A percentile compares a stretch with the other conserved stretches of the same genome.
phyloP scores from a whole-genome alignment of 2,113 vertebrate genomes.

The Strix aluco region DNA sequence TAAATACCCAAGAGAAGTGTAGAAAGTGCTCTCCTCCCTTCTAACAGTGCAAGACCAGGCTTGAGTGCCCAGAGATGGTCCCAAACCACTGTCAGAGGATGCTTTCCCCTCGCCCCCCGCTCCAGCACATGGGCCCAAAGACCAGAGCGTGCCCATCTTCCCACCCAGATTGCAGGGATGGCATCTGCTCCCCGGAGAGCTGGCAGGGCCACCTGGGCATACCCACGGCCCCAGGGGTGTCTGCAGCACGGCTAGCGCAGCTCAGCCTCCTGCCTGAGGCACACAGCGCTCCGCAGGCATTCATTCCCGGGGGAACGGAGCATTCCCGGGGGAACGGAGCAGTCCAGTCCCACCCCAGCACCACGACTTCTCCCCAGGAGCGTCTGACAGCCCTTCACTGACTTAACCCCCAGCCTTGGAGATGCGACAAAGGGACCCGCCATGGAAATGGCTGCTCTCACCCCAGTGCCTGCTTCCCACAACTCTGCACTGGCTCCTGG shows the following conservation, averaged over 20 bases:
- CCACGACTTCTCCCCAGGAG: neutral
- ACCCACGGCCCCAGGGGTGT: accelerated
- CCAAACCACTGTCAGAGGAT: neutral
- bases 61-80: neutral
- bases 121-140: neutral
- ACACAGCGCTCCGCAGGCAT: neutral
- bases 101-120: neutral
- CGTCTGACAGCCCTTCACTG: neutral
- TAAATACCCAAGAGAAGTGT: neutral
- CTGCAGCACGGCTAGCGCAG: accelerated
- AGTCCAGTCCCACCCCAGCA: accelerated
- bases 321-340: neutral
- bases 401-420: neutral
- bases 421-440: neutral
- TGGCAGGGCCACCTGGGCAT: neutral
- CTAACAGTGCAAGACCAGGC: neutral
- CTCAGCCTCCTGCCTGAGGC: neutral
- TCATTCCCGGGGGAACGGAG: neutral
- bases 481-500: neutral
- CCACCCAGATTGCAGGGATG: neutral
- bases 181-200: accelerated
- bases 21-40: neutral
- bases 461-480: neutral
- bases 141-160: accelerated
- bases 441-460: accelerated